Conservation (phyloP, 2,113 vertebrate genomes). For the Anhinga rufa region DNA sequence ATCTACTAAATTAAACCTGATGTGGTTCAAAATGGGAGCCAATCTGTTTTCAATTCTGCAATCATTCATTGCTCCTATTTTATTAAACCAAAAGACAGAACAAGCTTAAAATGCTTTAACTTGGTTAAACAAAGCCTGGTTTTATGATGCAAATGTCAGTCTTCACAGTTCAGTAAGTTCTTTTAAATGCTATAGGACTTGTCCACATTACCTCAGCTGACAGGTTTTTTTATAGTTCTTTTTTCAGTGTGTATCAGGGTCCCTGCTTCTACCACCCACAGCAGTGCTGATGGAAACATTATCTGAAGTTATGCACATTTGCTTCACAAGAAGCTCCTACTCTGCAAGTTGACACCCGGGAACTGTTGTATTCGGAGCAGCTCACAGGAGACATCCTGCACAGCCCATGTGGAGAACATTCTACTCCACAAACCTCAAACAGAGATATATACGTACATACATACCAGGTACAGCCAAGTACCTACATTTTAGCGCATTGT, state of each 20-base stretch:
- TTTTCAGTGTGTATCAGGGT: background rate
- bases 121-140: constrained; percentile 61
- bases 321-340: background rate
- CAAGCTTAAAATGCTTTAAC: constrained; percentile 53
- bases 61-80: constrained; percentile 25
- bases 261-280: background rate
- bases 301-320: background rate
- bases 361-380: background rate
- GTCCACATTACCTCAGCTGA: background rate
- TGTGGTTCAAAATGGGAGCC: constrained; percentile 8
- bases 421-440: background rate
- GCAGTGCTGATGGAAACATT: background rate
- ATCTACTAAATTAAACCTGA: constrained; percentile 56
- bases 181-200: constrained; percentile 10
- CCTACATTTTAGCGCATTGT: background rate
- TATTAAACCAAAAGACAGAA: constrained; percentile 47
- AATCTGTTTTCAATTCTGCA: constrained; percentile 39
- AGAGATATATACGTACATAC: background rate
- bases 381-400: background rate
- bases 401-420: background rate
- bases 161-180: constrained; percentile 46
- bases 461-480: background rate
- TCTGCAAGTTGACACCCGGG: background rate
- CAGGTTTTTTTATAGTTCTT: background rate
- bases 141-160: constrained; percentile 62